phyloP scores from a whole-genome alignment of 2,113 vertebrate species.

The Hemiscyllium ocellatum region DNA sequence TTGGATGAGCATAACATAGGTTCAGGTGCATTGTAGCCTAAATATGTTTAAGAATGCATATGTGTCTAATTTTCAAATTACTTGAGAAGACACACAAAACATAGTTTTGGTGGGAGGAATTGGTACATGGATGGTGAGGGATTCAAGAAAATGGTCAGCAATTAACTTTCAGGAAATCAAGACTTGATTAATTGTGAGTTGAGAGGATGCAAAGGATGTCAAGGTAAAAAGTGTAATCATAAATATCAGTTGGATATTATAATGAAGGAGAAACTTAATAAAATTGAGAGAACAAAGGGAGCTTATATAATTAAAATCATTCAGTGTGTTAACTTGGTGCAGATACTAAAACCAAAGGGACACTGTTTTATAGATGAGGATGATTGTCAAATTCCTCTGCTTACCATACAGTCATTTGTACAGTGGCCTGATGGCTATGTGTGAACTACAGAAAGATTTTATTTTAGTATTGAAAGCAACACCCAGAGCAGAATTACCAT shows the following conservation, averaged over 20 bases:
- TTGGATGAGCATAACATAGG: too few species aligned
- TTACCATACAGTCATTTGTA: background rate
- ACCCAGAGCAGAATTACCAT: background rate
- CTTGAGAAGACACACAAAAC: background rate
- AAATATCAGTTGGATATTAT: background rate
- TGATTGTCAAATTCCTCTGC: background rate
- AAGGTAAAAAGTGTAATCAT: background rate
- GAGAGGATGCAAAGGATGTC: background rate
- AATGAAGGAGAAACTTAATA: background rate
- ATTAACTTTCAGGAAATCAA: background rate
- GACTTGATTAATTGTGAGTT: background rate
- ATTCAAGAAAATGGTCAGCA: background rate
- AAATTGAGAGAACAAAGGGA: background rate
- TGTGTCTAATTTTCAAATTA: background rate
- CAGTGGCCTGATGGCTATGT: background rate
- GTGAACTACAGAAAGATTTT: background rate
- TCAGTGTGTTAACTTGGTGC: background rate
- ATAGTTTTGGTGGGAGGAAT: background rate
- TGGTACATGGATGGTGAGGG: background rate
- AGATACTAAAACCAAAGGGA: background rate
- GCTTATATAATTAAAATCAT: background rate
- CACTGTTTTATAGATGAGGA: background rate
- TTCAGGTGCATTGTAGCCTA: background rate
- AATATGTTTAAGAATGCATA: background rate
- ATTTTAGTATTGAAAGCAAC: background rate